Evolutionary conservation across 2,888 invertebrate species (phyloP), one percentile per base, ranked within the genome.

Genomic region (Erebia aethiops): DNA sequence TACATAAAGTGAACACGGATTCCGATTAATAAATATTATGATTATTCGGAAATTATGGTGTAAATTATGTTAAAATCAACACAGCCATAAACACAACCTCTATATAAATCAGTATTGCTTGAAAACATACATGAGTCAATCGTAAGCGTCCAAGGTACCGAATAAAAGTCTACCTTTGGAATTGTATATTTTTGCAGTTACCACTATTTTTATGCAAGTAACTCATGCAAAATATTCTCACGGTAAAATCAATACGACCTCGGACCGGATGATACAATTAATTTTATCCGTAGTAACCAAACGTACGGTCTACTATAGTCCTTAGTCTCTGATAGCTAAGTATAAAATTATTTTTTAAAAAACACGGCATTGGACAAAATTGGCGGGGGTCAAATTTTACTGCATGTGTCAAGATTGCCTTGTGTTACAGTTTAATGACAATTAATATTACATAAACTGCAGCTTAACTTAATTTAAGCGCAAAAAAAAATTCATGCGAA

Each of bases 311-410:
- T 35, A 35, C 35, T 35, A 35, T 7, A 35, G 35, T 35, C 35
- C 35, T 35, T 35, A 35, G 35, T 35, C 35, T 35, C 35, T 35
- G 35, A 35, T 35, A 35, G 35, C 7, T 35, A 35, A 35, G 35
- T 35, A 35, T 35, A 35, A 35, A 35, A 35, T 35, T 35, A 35
- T 51, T n/a, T n/a, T n/a, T n/a, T 2, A 11, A 56, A 65, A 54
- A 58, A 68, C 67, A 68, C 43, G 65, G 41, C 56, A 18, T 18
- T 64, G 51, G 21, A 41, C 49, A 46, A 7, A 35, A 5, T 7
- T 41, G 14, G 41, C 69, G 69, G 58, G 58, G 69, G 71, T 57
- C 57, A 67, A 14, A 67, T 56, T 70, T 65, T 64, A 67, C 35
- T 60, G 52, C 52, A 7, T 14, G 14, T 18, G 26, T 64, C 70